Evolutionary conservation across 2,888 invertebrate species (phyloP).

Genomic region (Caenorhabditis sp.): DNA sequence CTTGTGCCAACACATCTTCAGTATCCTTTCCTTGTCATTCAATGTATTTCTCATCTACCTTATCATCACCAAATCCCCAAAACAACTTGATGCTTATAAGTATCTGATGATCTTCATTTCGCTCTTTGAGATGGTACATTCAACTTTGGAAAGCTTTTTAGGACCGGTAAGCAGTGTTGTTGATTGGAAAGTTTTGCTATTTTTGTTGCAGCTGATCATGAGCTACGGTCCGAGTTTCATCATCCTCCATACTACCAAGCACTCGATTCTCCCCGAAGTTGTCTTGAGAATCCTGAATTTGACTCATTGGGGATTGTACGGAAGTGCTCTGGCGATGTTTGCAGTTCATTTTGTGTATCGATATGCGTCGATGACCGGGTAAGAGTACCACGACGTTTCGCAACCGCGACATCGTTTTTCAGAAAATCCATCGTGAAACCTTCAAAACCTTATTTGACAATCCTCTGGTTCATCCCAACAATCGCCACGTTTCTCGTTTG

Average conservation of each 20-base stretch:
- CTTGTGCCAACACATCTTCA: too few species aligned
- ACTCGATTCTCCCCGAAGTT: not conserved
- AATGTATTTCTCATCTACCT: too few species aligned
- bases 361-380: slow-evolving; percentile 5
- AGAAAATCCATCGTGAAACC: too few species aligned
- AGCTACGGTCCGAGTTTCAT: not conserved
- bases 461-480: too few species aligned
- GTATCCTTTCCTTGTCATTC: too few species aligned
- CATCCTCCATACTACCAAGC: not conserved
- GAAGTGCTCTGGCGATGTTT: slow-evolving; percentile 27
- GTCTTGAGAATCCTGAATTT: not conserved
- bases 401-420: too few species aligned
- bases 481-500: too few species aligned
- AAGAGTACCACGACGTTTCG: too few species aligned
- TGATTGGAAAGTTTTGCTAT: too few species aligned
- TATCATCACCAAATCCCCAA: slow-evolving; percentile 24
- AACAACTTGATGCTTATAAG: slow-evolving; percentile 31
- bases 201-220: not conserved
- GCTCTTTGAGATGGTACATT: slow-evolving; percentile 27
- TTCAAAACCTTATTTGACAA: too few species aligned
- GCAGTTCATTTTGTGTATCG: slow-evolving; percentile 45
- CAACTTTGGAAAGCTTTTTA: slow-evolving; percentile 7
- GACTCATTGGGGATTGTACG: slow-evolving; percentile 26
- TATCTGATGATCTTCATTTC: slow-evolving; percentile 31
- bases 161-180: slow-evolving; percentile 22